phyloP scores from a whole-genome alignment of 2,113 vertebrate species.

The Craseonycteris thonglongyai region DNA sequence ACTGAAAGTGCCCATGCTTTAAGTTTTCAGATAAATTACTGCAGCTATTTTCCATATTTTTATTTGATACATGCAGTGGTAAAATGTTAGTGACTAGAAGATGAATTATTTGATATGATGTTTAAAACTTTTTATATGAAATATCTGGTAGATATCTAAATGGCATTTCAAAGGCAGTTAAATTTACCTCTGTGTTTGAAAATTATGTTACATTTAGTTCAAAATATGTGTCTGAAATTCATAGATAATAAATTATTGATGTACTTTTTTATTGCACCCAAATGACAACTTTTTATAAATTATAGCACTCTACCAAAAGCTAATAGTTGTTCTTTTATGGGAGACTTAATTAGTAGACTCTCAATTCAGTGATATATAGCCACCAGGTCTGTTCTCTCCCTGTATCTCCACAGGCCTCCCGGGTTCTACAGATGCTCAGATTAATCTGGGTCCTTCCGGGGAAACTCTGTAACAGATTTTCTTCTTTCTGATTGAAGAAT shows the following conservation, averaged over 20 bases:
- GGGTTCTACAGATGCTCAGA: slow-evolving; percentile 7
- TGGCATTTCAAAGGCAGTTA: not conserved
- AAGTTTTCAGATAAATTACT: not conserved
- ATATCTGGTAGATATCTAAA: not conserved
- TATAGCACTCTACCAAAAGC: slow-evolving; percentile 11
- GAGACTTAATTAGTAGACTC: slow-evolving; percentile 47
- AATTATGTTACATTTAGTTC: slow-evolving; percentile 23
- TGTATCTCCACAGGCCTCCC: slow-evolving; percentile 10
- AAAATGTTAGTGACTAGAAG: not conserved
- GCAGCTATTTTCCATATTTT: not conserved
- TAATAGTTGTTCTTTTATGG: slow-evolving; percentile 54
- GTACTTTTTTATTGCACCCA: slow-evolving; percentile 13
- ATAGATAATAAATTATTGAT: slow-evolving; percentile 42
- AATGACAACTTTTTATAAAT: slow-evolving; percentile 40
- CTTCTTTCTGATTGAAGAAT: not conserved
- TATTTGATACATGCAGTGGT: not conserved
- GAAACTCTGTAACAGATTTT: slow-evolving; percentile 1
- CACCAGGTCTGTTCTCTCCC: slow-evolving; percentile 10
- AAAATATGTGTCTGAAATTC: slow-evolving; percentile 22
- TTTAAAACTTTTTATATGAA: not conserved
- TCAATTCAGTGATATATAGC: slow-evolving; percentile 52
- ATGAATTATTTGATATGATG: not conserved
- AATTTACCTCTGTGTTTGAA: not conserved
- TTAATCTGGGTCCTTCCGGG: slow-evolving; percentile 17
- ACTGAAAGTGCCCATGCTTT: not conserved